Percentiles rank a stretch among this genome's conserved stretches.
phyloP scores from a whole-genome alignment of 1,140 invertebrate genomes.

The Hetaerina americana region DNA sequence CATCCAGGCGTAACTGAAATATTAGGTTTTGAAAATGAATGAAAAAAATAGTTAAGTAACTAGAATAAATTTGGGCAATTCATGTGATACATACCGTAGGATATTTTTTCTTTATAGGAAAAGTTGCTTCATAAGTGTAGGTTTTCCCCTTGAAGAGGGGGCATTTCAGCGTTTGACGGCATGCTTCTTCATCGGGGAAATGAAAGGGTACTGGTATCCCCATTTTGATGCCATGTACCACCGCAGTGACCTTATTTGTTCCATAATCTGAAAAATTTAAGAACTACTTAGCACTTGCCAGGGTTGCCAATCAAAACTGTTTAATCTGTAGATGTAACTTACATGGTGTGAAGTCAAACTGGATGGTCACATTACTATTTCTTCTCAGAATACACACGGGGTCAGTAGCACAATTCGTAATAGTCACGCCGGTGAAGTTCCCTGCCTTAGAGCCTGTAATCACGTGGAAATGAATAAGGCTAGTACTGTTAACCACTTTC shows the following conservation, averaged over 20 bases:
- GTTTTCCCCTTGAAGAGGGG: constrained; percentile 41
- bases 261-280: constrained; percentile 33
- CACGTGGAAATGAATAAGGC: not conserved
- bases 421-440: constrained; percentile 34
- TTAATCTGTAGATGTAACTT: too few species aligned
- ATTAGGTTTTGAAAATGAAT: not conserved
- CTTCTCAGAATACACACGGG: constrained; percentile 42
- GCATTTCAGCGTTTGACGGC: constrained; percentile 44
- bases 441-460: constrained; percentile 43
- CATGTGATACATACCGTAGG: constrained; percentile 36
- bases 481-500: not conserved
- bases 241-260: constrained; percentile 34
- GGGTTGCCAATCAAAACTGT: too few species aligned
- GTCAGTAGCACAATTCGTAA: constrained; percentile 40
- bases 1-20: constrained; percentile 42
- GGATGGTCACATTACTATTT: constrained; percentile 43
- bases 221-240: constrained; percentile 55
- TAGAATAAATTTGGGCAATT: not conserved
- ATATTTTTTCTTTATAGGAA: constrained; percentile 46
- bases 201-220: constrained; percentile 55
- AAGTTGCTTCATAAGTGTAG: constrained; percentile 42
- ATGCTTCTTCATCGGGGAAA: constrained; percentile 50
- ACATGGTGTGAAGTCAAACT: constrained; percentile 42
- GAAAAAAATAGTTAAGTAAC: constrained; percentile 15
- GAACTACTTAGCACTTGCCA: too few species aligned